These are phyloP conservation scores for Chinchilla lanigera DNA, from an alignment of 2,113 vertebrate species.

Conservation along the genomic window DNA sequence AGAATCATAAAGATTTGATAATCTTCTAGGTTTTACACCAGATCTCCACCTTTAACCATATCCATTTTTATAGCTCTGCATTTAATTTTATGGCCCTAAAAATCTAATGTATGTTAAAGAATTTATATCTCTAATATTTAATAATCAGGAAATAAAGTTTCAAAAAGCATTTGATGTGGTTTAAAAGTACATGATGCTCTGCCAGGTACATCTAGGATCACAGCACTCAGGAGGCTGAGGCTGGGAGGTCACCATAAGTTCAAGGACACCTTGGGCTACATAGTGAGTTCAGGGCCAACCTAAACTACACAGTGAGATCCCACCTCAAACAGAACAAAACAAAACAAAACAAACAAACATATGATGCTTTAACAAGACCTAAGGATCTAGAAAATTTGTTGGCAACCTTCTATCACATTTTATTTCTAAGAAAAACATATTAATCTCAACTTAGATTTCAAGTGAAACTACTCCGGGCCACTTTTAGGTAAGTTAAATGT, in stretches of 20 bases:
- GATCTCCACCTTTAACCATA: neutral
- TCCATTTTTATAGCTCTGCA: neutral
- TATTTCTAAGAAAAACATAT: constrained; percentile 47
- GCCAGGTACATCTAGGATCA: neutral
- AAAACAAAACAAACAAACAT: neutral
- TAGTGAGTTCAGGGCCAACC: neutral
- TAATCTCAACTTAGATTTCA: constrained; percentile 16
- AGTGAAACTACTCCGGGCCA: neutral
- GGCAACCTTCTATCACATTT: neutral
- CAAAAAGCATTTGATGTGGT: neutral
- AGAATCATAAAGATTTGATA: neutral
- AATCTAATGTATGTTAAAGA: neutral
- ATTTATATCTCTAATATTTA: neutral
- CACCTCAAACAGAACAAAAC: neutral
- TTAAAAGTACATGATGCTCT: neutral
- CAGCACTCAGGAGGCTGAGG: neutral
- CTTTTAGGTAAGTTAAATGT: neutral
- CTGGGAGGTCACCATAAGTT: neutral
- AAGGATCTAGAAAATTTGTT: neutral
- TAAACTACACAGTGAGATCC: neutral
- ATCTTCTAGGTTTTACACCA: neutral
- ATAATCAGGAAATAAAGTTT: neutral
- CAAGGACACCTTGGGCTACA: neutral
- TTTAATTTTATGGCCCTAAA: neutral
- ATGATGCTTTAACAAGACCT: neutral